Percentiles rank a stretch among this genome's conserved stretches.
Evolutionary conservation across 2,797 vertebrate genomes (phyloP).

Genomic region (Stomatorhinus walkeri): DNA sequence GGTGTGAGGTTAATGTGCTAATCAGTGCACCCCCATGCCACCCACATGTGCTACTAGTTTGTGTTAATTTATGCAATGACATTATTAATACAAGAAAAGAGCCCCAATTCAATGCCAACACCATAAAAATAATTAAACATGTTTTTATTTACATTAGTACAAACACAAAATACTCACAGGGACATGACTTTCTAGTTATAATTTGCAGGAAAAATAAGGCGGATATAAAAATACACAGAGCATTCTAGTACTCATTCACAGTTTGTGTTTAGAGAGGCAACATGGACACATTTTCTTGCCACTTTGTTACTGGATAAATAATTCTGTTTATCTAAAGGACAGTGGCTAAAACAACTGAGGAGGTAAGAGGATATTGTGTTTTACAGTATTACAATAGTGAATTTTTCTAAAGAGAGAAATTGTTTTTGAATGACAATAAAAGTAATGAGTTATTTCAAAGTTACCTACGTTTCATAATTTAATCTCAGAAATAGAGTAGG

Average conservation of each 20-base stretch:
- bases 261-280: neutral
- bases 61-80: neutral
- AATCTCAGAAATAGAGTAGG: neutral
- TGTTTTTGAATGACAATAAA: neutral
- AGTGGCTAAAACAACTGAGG: neutral
- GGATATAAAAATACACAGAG: neutral
- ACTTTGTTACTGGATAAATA: neutral
- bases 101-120: neutral
- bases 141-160: neutral
- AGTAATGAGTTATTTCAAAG: neutral
- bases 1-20: neutral
- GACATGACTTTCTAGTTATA: neutral
- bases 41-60: neutral
- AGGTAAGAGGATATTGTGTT: neutral
- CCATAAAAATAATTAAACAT: neutral
- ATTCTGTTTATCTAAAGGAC: neutral
- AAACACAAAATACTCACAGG: neutral
- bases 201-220: neutral
- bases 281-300: neutral
- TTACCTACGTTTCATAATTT: neutral
- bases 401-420: neutral
- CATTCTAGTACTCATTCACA: neutral
- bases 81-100: neutral
- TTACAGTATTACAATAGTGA: neutral
- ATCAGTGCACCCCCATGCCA: neutral